Evolutionary conservation across 2,888 invertebrate species (phyloP).

Genomic region (Apamea sordens): DNA sequence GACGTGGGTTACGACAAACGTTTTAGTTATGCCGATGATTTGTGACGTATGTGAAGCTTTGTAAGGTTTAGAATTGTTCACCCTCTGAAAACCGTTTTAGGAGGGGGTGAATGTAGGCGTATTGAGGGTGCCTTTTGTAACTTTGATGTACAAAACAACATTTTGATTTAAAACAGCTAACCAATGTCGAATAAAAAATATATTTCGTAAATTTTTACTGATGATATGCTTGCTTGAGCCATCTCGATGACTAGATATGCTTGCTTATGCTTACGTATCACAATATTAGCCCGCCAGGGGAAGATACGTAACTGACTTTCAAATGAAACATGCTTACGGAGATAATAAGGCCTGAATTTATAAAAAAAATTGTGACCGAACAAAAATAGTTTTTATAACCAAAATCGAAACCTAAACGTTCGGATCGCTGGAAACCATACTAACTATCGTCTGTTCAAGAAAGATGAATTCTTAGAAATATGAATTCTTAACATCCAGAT

Average conservation of each 20-base stretch:
- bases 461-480: neutral
- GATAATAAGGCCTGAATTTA: neutral
- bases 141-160: neutral
- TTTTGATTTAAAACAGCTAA: neutral
- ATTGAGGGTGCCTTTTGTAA: neutral
- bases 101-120: neutral
- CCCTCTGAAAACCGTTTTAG: neutral
- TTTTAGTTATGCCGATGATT: neutral
- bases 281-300: neutral
- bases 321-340: neutral
- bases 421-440: neutral
- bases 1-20: conserved; percentile 31
- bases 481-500: neutral
- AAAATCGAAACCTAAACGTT: too few relatives aligned
- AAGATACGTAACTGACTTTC: neutral
- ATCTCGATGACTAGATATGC: too few relatives aligned
- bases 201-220: neutral
- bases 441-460: neutral
- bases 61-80: conserved; percentile 30
- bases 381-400: neutral
- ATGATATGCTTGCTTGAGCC: neutral
- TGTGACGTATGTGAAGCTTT: neutral
- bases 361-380: neutral
- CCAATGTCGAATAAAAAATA: neutral
- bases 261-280: neutral